Evolutionary conservation across 2,113 vertebrate species (phyloP).

Genomic region (Charadrius vociferus): DNA sequence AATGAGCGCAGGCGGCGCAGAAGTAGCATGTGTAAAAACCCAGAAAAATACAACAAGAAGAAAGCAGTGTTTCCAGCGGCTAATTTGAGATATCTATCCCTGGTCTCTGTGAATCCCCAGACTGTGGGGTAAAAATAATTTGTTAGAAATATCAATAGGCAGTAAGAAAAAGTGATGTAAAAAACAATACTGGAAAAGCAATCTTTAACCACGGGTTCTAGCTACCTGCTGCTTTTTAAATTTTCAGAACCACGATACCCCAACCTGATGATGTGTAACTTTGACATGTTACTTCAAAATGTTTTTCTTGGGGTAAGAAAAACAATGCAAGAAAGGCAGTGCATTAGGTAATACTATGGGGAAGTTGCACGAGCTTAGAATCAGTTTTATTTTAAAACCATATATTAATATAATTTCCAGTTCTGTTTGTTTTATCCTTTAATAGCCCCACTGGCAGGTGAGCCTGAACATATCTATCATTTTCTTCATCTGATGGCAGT

Average conservation of each 20-base stretch:
- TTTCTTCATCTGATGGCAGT: background rate
- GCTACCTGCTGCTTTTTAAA: background rate
- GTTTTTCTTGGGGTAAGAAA: background rate
- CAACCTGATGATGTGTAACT: background rate
- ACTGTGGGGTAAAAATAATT: background rate
- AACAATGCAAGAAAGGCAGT: background rate
- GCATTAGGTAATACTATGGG: background rate
- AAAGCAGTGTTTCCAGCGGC: background rate
- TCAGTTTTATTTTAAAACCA: background rate
- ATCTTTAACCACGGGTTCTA: background rate
- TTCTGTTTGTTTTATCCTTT: background rate
- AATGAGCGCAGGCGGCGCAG: background rate
- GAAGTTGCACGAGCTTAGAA: background rate
- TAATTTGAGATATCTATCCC: background rate
- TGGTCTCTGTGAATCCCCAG: background rate
- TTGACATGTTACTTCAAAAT: background rate
- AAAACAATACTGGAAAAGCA: background rate
- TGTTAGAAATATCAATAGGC: background rate
- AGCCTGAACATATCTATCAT: background rate
- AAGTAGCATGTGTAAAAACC: fast-evolving
- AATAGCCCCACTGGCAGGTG: background rate
- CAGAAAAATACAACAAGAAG: background rate
- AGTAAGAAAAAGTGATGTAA: background rate
- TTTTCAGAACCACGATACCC: background rate
- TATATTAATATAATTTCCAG: background rate